phyloP scores from a whole-genome alignment of 2,113 vertebrate species.

The Ardeotis arabs region DNA sequence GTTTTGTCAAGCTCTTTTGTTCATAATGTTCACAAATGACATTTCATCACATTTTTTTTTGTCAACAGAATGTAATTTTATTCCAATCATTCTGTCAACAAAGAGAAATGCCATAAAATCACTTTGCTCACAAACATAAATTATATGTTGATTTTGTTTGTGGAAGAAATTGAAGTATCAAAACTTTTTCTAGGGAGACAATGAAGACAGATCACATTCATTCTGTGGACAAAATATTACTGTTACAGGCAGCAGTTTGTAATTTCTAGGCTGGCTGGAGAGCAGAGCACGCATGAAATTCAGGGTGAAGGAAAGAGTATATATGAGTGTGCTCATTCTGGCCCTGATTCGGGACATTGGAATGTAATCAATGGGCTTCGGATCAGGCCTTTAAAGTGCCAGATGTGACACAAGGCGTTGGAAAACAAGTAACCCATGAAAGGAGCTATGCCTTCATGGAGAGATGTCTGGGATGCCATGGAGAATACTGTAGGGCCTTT shows the following conservation, averaged over 20 bases:
- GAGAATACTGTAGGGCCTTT: neutral
- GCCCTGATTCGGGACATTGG: neutral
- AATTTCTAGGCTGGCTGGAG: neutral
- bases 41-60: conserved; percentile 67
- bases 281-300: neutral
- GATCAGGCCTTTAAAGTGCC: neutral
- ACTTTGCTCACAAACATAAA: conserved; percentile 53
- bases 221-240: conserved; percentile 17
- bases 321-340: neutral
- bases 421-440: neutral
- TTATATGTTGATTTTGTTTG: conserved; percentile 37
- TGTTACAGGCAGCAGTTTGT: neutral
- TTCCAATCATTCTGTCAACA: conserved; percentile 67
- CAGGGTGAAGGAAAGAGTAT: neutral
- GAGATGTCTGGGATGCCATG: neutral
- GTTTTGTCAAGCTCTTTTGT: conserved; percentile 47
- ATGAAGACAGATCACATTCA: conserved; percentile 8
- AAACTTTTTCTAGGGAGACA: conserved; percentile 33
- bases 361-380: neutral
- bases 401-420: neutral
- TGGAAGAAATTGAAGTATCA: conserved; percentile 43
- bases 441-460: neutral
- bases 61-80: conserved; percentile 67
- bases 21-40: conserved; percentile 2
- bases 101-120: conserved; percentile 56